These are phyloP conservation scores for Drosophila parthenogenetica DNA, from an alignment of 2,888 invertebrate genomes.

Conservation along the genomic window DNA sequence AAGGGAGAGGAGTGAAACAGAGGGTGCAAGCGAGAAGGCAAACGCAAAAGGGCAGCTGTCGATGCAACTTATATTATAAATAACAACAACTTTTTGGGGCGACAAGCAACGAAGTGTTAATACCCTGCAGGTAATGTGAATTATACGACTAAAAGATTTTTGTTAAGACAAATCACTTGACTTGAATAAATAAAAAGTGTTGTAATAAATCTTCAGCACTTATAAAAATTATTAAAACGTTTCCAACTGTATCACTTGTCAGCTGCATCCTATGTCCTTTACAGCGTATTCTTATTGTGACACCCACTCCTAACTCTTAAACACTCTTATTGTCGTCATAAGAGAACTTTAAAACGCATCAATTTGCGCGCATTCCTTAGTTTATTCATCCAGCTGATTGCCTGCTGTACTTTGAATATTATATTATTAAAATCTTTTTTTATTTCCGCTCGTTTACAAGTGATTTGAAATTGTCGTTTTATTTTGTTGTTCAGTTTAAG, in stretches of 20 bases:
- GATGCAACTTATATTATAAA: constrained; percentile 62
- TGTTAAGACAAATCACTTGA: no score
- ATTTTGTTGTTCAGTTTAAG: constrained; percentile 13
- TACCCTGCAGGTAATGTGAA: constrained; percentile 22
- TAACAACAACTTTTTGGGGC: constrained; percentile 55
- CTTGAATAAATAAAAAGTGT: no score
- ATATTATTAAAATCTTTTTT: constrained; percentile 18
- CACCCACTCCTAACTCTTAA: no score
- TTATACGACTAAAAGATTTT: no score
- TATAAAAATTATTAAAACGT: no score
- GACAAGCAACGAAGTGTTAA: constrained; percentile 25
- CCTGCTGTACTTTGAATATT: constrained; percentile 8
- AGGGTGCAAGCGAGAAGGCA: constrained; percentile 20
- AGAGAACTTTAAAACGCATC: constrained; percentile 2
- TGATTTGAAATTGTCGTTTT: constrained; percentile 2
- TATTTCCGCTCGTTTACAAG: constrained; percentile 3
- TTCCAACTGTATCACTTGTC: no score
- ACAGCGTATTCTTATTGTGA: no score
- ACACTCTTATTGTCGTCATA: no score
- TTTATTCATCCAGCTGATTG: constrained; percentile 4
- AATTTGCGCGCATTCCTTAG: constrained; percentile 13
- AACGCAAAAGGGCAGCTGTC: constrained; percentile 60
- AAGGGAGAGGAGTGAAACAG: not conserved
- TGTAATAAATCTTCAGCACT: no score
- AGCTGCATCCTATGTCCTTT: no score